phyloP scores from a whole-genome alignment of 2,888 invertebrate species.

The Tridacna crocea region DNA sequence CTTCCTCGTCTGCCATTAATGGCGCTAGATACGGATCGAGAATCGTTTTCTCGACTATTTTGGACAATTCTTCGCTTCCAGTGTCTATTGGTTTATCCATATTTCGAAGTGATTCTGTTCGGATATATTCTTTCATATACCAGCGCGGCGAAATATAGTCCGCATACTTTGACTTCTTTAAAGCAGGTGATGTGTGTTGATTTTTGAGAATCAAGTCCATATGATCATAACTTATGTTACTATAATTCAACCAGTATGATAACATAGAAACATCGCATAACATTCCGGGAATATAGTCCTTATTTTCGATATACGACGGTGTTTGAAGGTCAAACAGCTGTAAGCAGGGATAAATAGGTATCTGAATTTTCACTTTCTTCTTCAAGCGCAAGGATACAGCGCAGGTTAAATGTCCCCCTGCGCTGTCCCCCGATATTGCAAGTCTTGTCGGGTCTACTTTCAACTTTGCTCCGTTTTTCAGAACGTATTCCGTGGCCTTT shows the following conservation, averaged over 20 bases:
- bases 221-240: constrained; percentile 68
- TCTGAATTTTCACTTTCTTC: constrained; percentile 68
- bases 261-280: constrained; percentile 70
- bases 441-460: constrained; percentile 71
- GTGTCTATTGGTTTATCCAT: constrained; percentile 66
- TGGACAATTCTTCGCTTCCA: constrained; percentile 65
- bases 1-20: constrained; percentile 77
- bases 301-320: constrained; percentile 75
- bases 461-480: constrained; percentile 70
- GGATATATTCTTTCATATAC: constrained; percentile 70
- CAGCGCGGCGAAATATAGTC: constrained; percentile 64
- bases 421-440: constrained; percentile 74
- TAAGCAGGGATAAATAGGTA: constrained; percentile 82
- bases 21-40: constrained; percentile 80
- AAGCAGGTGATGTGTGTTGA: constrained; percentile 68
- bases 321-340: constrained; percentile 82
- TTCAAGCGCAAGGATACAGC: constrained; percentile 70
- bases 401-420: constrained; percentile 72
- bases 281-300: constrained; percentile 68
- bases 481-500: constrained; percentile 78
- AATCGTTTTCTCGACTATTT: constrained; percentile 64
- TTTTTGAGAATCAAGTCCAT: constrained; percentile 66
- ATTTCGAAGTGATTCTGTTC: constrained; percentile 61
- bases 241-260: constrained; percentile 73
- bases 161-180: constrained; percentile 70